Conservation (phyloP, 2,113 vertebrate species). For the Pseudopipra pipra region DNA sequence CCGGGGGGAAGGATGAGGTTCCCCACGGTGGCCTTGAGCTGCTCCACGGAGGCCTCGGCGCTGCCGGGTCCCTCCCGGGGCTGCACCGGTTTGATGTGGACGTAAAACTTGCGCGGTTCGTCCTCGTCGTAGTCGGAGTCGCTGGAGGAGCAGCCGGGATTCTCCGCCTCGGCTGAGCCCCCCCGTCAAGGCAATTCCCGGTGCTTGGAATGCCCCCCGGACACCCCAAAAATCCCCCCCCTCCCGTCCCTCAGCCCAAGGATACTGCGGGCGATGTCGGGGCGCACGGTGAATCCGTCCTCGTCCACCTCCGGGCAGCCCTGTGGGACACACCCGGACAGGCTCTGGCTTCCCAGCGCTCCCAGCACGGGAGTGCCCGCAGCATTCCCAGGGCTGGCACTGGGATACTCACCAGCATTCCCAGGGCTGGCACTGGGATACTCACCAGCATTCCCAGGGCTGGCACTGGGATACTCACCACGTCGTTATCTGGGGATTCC, state of each 20-base stretch:
- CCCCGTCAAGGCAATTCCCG: constrained; percentile 76
- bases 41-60: constrained; percentile 77
- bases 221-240: neutral
- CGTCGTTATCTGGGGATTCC: constrained; percentile 61
- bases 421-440: neutral
- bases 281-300: constrained; percentile 91
- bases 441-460: constrained; percentile 58
- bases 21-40: constrained; percentile 89
- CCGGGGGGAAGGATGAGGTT: constrained; percentile 86
- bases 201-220: rapidly evolving
- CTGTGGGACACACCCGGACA: neutral
- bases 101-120: constrained; percentile 89
- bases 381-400: too few relatives aligned
- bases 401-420: constrained; percentile 62
- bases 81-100: constrained; percentile 87
- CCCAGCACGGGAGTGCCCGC: neutral
- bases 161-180: constrained; percentile 72
- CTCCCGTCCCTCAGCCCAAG: constrained; percentile 19
- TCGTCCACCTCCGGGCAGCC: constrained; percentile 93
- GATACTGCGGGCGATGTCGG: constrained; percentile 85
- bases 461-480: constrained; percentile 62
- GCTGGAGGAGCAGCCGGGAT: constrained; percentile 85
- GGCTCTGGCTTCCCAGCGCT: neutral
- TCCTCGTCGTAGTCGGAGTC: constrained; percentile 93
- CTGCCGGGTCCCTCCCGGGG: constrained; percentile 63